phyloP scores from a whole-genome alignment of 1,140 invertebrate genomes.

The Watersipora subatra region DNA sequence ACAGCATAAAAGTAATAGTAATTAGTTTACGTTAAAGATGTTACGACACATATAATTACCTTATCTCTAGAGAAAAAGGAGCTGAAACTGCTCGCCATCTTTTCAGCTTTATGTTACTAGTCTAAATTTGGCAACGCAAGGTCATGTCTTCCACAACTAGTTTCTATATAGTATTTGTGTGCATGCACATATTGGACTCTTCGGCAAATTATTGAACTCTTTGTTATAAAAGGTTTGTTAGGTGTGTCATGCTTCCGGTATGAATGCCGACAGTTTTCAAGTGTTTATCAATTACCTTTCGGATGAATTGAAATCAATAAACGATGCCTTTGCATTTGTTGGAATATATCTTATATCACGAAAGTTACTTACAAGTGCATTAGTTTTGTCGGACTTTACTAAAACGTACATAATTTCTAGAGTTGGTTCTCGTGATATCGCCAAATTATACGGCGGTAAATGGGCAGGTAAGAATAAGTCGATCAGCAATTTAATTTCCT shows the following conservation, averaged over 20 bases:
- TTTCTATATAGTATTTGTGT: too few relatives aligned
- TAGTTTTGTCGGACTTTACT: neutral
- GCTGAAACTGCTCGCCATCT: conserved; percentile 11
- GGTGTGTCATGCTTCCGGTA: neutral
- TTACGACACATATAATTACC: too few relatives aligned
- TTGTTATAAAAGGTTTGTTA: neutral
- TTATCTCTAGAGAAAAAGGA: conserved; percentile 20
- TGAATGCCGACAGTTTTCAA: neutral
- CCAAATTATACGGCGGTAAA: neutral
- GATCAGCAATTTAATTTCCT: too few relatives aligned
- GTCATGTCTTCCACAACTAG: too few relatives aligned
- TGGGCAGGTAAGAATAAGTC: conserved; percentile 2
- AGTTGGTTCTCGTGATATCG: neutral
- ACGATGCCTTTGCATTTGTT: neutral
- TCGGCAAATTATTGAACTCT: neutral
- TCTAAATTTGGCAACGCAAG: too few relatives aligned
- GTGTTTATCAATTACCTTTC: neutral
- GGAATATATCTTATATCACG: neutral
- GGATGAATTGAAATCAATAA: neutral
- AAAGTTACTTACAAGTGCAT: neutral
- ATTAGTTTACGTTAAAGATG: too few relatives aligned
- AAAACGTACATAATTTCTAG: neutral
- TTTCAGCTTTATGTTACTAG: too few relatives aligned
- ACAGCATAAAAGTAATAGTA: too few relatives aligned
- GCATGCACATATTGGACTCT: too few relatives aligned